Base-by-base conservation (phyloP, 2,797 vertebrate genomes). In the Semotilus atromaculatus region DNA sequence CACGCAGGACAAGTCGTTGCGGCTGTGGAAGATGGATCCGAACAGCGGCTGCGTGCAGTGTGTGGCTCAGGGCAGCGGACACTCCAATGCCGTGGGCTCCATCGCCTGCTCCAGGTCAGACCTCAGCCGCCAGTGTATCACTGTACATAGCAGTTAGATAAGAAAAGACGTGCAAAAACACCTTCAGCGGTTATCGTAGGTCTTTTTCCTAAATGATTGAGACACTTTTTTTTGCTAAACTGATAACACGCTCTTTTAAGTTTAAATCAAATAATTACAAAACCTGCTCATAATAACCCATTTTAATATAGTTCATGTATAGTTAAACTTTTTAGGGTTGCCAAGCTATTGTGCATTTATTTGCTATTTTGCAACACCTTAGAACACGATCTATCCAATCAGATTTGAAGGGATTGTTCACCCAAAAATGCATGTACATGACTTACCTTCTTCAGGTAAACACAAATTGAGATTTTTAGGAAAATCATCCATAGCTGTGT, bases 71-170 rank as follows among this genome's bases (percentile, higher is more conserved):
- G 97, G 98, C 2, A 83, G 91, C 5, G 95, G 97, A 21, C 98
- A 99, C 16, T 91, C 96, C 0, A 96, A 97, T 0, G 94, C 95
- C 0, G 96, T 99, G 13, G 97, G 98, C 0, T 93, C 97, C 0
- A 86, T 99, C 71, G 91, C 95, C 85, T 99, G 97, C 89, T 99
- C 98, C 80, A 98, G 97, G 98, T 99, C 62, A 71, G 78, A 48
- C 10, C 26, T 38, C 40, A 58, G 55, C 53, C 8, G 3, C 51
- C 19, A 3, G 53, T 26, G 2, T 26, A 60, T 60, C 58, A 62
- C n/a, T 62, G 58, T 2, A 26, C 5, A 26, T 21, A 23, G 7
- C 34, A 14, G 14, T 74, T 21, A 3, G 26, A 73, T 34, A 4
- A 34, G 48, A 53, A 21, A 1, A 51, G 9, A 48, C 23, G 1